Evolutionary conservation across 2,113 vertebrate species (phyloP).

Genomic region (Rhinolophus ferrumequinum): DNA sequence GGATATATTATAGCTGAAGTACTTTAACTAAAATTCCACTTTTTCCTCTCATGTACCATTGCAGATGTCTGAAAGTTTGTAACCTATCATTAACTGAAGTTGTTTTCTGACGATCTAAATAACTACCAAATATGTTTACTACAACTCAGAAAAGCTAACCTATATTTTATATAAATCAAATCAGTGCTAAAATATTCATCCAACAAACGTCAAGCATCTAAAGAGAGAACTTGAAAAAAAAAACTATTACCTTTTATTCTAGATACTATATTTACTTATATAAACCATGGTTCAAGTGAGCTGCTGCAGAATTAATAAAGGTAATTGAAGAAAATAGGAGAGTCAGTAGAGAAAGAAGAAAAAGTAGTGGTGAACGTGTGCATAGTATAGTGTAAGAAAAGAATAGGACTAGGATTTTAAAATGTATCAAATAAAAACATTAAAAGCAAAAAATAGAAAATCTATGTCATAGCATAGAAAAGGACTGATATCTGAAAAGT

Average conservation of each 20-base stretch:
- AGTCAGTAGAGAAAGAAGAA: background rate
- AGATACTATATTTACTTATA: background rate
- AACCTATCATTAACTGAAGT: conserved; percentile 29
- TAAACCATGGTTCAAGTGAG: background rate
- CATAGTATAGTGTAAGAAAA: background rate
- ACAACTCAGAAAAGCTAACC: background rate
- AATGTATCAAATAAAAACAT: background rate
- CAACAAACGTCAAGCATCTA: conserved; percentile 3
- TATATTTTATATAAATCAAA: background rate
- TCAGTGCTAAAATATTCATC: conserved; percentile 30
- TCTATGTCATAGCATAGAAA: background rate
- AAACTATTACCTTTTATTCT: background rate
- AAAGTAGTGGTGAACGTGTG: background rate
- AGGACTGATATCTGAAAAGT: background rate
- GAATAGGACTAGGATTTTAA: background rate
- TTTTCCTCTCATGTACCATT: background rate
- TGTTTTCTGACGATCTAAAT: conserved; percentile 44
- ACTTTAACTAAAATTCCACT: conserved; percentile 59
- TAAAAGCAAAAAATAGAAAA: background rate
- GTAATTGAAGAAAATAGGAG: background rate
- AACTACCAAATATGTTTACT: background rate
- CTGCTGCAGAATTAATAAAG: conserved; percentile 8
- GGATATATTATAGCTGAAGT: conserved; percentile 24
- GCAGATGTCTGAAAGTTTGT: conserved; percentile 60
- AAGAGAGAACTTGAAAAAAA: background rate